phyloP scores from a whole-genome alignment of 2,113 vertebrate species.

The Poeciliopsis occidentalis region DNA sequence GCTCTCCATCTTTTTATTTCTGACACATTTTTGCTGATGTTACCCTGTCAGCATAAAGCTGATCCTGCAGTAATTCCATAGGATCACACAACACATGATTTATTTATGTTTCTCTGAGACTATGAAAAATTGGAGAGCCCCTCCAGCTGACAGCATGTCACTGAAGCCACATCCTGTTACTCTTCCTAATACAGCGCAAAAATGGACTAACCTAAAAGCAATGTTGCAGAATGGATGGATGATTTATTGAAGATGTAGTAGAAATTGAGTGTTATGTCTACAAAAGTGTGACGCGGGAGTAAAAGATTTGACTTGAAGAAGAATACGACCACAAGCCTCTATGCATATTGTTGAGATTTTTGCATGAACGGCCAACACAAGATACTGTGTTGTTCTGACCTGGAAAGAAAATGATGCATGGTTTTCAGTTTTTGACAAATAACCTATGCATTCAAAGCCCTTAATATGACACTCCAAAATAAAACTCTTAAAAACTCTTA shows the following conservation, averaged over 20 bases:
- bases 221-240: too few species aligned
- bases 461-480: too few species aligned
- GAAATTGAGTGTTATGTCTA: neutral
- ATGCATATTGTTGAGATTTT: neutral
- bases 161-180: conserved; percentile 12
- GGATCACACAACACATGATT: conserved; percentile 52
- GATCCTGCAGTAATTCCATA: conserved; percentile 46
- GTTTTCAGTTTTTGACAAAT: too few species aligned
- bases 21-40: conserved; percentile 13
- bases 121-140: conserved; percentile 51
- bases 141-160: conserved; percentile 39
- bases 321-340: neutral
- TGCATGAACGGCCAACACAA: neutral
- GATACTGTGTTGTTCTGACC: too few species aligned
- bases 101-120: conserved; percentile 63
- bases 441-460: too few species aligned
- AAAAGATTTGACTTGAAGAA: neutral
- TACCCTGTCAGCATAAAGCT: conserved; percentile 14
- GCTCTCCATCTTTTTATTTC: neutral
- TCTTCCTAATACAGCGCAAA: conserved; percentile 14
- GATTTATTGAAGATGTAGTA: neutral
- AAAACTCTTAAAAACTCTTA: too few species aligned
- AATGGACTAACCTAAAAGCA: neutral
- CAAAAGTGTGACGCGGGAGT: neutral
- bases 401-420: too few species aligned